Base-by-base conservation (phyloP, 2,888 invertebrate species). In the Pseudanteris insignis region DNA sequence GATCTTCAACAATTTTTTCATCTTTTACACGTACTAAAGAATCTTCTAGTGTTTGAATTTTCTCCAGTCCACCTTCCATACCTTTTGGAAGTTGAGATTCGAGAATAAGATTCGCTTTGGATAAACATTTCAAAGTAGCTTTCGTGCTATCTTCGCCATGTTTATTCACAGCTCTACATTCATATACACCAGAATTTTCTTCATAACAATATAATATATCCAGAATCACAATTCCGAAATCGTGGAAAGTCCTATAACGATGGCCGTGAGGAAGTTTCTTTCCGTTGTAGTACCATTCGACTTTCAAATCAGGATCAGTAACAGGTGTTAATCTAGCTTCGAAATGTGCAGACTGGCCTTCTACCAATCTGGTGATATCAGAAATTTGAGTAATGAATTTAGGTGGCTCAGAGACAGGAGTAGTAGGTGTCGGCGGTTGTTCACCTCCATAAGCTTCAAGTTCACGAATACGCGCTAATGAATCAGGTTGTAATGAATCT, bases 191-290 rank as follows among this genome's bases (percentile, higher is more conserved):
- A 32, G 93, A 93, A 79, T 96, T 96, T 82, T 96, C 95, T 81
- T 95, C 96, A 77, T 96, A 96, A 74, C 95, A 96, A 76, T 96
- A 96, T 25, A 95, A 81, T 70, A 97, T 96, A 75, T 96, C 96
- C 74, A 97, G 84, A 70, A 96, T 95, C 37, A 96, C 96, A 74
- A 95, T 93, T 60, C 96, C 96, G 79, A 97, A 97, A 77, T 97
- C 96, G 76, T 96, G 94, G 89, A 96, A 95, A 47, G 96, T 96
- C 70, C 96, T 88, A 81, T 96, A 98, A 67, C 98, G 89, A 81
- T 97, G 96, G 40, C 97, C 98, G 81, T 92, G 91, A 1, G 94
- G 92, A 68, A 96, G 82, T 77, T 94, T 94, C 79, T 92, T 89
- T 58, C 93, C 94, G 76, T 96, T 94, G 78, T 92, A 94, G 81